Evolutionary conservation across 1,140 invertebrate species (phyloP).

Genomic region (Maniola jurtina): DNA sequence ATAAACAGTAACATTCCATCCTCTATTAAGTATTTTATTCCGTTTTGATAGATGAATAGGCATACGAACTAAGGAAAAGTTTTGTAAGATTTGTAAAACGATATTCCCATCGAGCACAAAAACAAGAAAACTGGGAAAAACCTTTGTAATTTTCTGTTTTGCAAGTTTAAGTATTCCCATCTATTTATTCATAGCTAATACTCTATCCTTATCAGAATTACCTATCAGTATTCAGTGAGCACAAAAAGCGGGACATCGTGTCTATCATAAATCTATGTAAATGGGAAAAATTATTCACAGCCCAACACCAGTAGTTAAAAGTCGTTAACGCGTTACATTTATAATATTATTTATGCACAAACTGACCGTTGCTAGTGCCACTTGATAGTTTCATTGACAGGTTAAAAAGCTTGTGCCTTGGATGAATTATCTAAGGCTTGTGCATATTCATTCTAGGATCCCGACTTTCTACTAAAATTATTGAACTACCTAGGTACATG

Average conservation of each 20-base stretch:
- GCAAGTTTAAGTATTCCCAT: neutral
- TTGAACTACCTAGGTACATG: no score
- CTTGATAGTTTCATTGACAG: neutral
- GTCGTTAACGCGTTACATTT: constrained; percentile 31
- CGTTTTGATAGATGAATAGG: no score
- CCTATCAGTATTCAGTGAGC: neutral
- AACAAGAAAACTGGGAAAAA: no score
- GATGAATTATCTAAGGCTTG: no score
- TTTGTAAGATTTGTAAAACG: no score
- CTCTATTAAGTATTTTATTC: no score
- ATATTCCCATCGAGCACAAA: no score
- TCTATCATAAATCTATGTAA: constrained; percentile 32
- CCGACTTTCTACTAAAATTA: no score
- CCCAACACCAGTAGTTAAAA: constrained; percentile 34
- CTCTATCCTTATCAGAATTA: neutral
- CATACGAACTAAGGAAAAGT: no score
- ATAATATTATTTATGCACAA: constrained; percentile 25
- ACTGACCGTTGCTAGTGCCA: constrained; percentile 13
- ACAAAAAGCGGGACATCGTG: constrained; percentile 3
- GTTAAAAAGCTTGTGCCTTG: neutral
- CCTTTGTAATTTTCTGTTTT: no score
- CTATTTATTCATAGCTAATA: neutral
- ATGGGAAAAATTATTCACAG: constrained; percentile 34
- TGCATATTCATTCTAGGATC: neutral
- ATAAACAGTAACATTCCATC: no score